A percentile compares a stretch with the other conserved stretches of the same genome.
These are phyloP conservation scores for Bubo blakistoni DNA, from an alignment of 2,113 vertebrate species.

Conservation along the genomic window DNA sequence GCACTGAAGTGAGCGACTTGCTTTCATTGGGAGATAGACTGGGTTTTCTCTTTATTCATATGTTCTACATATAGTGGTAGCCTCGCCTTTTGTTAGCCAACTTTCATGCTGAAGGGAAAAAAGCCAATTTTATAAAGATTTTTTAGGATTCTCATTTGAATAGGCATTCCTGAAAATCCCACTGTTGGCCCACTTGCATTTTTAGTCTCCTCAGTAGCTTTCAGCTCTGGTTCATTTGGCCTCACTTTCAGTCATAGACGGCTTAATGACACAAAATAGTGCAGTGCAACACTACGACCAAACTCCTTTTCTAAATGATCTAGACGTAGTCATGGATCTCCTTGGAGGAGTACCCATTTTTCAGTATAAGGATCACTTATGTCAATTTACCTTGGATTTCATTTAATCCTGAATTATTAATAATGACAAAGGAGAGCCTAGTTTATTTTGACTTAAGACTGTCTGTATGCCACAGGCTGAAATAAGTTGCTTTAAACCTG, in stretches of 20 bases:
- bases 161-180: slow-evolving; percentile 23
- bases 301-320: background rate
- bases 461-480: background rate
- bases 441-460: slow-evolving; percentile 1
- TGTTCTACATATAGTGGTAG: slow-evolving; percentile 45
- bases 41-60: slow-evolving; percentile 43
- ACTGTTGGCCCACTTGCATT: background rate
- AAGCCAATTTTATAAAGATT: slow-evolving; percentile 21
- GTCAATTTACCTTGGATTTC: slow-evolving; percentile 31
- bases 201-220: background rate
- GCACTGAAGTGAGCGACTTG: background rate
- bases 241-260: background rate
- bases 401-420: slow-evolving; percentile 29
- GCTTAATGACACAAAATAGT: background rate
- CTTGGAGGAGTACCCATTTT: background rate
- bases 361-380: background rate
- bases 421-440: background rate
- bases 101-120: slow-evolving; percentile 26
- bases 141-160: slow-evolving; percentile 37
- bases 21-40: slow-evolving; percentile 39
- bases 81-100: slow-evolving; percentile 39
- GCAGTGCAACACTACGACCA: background rate
- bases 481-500: background rate
- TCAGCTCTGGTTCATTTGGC: background rate
- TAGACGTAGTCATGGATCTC: background rate